Conservation (phyloP, 2,113 vertebrate genomes). For the Orcinus orca region DNA sequence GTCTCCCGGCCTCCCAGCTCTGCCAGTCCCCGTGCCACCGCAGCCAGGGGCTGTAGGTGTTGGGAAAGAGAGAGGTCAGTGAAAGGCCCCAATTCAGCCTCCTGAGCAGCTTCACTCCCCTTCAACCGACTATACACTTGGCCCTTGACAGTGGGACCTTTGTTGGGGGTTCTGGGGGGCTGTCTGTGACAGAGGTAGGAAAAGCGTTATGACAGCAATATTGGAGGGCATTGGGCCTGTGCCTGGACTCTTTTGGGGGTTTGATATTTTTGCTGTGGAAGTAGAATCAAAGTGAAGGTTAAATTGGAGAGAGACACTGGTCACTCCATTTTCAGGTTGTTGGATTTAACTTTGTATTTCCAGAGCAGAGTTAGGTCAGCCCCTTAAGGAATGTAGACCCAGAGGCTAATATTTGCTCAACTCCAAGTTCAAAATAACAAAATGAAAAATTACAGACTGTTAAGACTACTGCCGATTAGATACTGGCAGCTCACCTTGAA, state of each 20-base stretch:
- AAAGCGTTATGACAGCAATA: background rate
- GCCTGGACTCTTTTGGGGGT: background rate
- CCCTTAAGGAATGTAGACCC: background rate
- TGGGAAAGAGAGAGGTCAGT: conserved; percentile 71
- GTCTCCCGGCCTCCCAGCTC: conserved; percentile 50
- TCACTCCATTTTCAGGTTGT: background rate
- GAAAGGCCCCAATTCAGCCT: conserved; percentile 45
- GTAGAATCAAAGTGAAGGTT: background rate
- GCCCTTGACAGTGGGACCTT: conserved; percentile 17
- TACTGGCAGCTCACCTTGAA: background rate
- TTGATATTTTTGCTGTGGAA: background rate
- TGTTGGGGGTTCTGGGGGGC: background rate
- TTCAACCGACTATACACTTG: background rate
- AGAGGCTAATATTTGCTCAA: conserved; percentile 45
- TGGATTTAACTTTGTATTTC: background rate
- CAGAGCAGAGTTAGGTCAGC: background rate
- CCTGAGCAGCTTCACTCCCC: background rate
- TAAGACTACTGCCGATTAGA: conserved; percentile 5
- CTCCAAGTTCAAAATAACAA: conserved; percentile 21
- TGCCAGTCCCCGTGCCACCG: conserved; percentile 67
- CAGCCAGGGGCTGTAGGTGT: conserved; percentile 80
- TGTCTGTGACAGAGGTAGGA: background rate
- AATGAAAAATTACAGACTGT: conserved; percentile 42
- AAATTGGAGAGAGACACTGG: background rate
- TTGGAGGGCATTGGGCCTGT: background rate